Evolutionary conservation across 2,888 invertebrate genomes (phyloP), one percentile per base, ranked within the genome.

Genomic region (Lasius platythorax): DNA sequence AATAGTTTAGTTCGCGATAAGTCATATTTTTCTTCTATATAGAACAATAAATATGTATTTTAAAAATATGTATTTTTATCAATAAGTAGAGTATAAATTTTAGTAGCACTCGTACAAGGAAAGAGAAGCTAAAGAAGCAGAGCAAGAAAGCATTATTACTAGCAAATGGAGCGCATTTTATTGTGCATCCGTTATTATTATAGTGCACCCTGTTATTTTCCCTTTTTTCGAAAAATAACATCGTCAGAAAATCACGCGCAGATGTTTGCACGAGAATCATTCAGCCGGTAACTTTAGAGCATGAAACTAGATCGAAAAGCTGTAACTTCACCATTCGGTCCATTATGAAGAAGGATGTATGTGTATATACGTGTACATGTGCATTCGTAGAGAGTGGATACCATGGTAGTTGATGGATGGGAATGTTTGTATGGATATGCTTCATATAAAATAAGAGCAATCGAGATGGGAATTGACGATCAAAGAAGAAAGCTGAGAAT

Each of bases 401-500:
- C 61, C 58, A 73, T 40, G 67, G 83, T 58, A 30, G 53, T 85
- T 89, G 89, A 89, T 87, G 83, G 85, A 88, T 87, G 83, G 74
- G 74, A 76, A 82, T 89, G 84, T 88, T 89, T 87, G 84, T 75
- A 78, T 67, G 46, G 53, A 6, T 81, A 70, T 11, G 72, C 81
- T 53, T 53, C 8, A 53, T 53, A 53, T 53, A 81, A 85, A 88
- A 89, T 87, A 87, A 86, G 82, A 87, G 83, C 79, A 83, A 88
- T 76, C 82, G 85, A 50, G n/a, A 88, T 75, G 74, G 56, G 68
- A 86, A 89, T 86, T 85, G 87, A 86, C 82, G 87, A 85, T 73
- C 85, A 33, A 11, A 37, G 53, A 43, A n/a, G 33, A 66, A 67
- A 63, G 61, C 50, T 76, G 58, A 58, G 68, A 73, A 33, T 75